Evolutionary conservation across 2,888 invertebrate genomes (phyloP).

Genomic region (Trichopoda pennipes): DNA sequence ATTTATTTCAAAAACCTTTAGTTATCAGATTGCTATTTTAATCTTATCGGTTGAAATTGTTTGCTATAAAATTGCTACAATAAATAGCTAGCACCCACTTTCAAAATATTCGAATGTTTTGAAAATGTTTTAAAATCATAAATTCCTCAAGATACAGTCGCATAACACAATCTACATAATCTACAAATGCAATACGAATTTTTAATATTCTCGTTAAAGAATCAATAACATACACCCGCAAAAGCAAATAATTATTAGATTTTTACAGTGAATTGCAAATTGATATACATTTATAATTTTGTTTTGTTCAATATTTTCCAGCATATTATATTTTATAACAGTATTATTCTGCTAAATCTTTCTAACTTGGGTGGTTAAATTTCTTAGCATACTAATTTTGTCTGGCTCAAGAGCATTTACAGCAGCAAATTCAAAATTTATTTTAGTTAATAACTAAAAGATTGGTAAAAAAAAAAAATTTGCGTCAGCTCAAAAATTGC

Average conservation of each 20-base stretch:
- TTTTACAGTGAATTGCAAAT: slow-evolving; percentile 54
- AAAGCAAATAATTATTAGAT: slow-evolving; percentile 76
- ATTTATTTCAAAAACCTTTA: too few relatives aligned
- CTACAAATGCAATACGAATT: slow-evolving; percentile 79
- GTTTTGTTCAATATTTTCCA: background rate
- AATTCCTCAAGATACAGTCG: slow-evolving; percentile 81
- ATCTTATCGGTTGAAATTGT: slow-evolving; percentile 81
- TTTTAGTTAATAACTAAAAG: too few relatives aligned
- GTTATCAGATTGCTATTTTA: too few relatives aligned
- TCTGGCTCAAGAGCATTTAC: too few relatives aligned
- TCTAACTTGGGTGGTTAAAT: too few relatives aligned
- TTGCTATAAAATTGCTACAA: slow-evolving; percentile 82
- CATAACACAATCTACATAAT: slow-evolving; percentile 82
- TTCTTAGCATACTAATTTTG: too few relatives aligned
- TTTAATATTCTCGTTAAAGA: slow-evolving; percentile 80
- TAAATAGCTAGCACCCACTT: slow-evolving; percentile 82
- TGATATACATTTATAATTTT: slow-evolving; percentile 53
- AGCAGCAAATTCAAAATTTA: too few relatives aligned
- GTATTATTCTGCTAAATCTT: slow-evolving; percentile 26
- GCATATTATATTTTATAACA: background rate
- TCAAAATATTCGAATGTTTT: slow-evolving; percentile 82
- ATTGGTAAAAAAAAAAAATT: too few relatives aligned
- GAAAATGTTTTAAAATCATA: slow-evolving; percentile 81
- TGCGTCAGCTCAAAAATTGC: too few relatives aligned
- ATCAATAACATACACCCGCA: slow-evolving; percentile 80